Conservation (phyloP, 2,113 vertebrate genomes). For the Nothocercus nigrocapillus region DNA sequence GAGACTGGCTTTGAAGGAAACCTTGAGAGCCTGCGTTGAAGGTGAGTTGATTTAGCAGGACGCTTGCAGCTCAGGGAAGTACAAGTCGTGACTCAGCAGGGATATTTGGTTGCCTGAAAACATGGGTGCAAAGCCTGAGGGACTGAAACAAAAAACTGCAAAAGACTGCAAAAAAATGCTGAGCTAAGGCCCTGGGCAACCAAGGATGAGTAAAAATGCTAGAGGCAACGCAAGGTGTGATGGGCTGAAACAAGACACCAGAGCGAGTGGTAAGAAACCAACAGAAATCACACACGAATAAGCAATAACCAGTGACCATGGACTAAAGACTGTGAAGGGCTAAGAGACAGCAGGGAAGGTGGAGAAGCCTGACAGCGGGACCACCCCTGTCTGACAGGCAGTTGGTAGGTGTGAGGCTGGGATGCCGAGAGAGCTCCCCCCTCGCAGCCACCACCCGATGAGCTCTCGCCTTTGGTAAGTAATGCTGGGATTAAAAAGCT, state of each 20-base stretch:
- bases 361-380: constrained; percentile 26
- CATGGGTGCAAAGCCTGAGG: neutral
- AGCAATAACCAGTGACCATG: constrained; percentile 30
- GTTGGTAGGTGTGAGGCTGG: neutral
- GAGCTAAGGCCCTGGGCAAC: neutral
- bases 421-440: neutral
- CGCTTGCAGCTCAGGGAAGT: neutral
- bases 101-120: neutral
- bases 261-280: neutral
- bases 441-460: neutral
- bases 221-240: neutral
- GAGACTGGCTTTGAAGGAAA: neutral
- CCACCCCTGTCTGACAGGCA: neutral
- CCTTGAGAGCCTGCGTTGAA: neutral
- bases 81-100: neutral
- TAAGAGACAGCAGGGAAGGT: constrained; percentile 38
- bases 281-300: neutral
- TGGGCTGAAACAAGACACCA: neutral
- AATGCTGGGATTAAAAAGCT: fast-evolving
- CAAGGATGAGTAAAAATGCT: neutral
- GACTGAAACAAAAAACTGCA: neutral
- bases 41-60: neutral
- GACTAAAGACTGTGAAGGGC: neutral
- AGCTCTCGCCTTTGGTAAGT: neutral
- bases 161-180: neutral